These are phyloP conservation scores for Microctonus aethiopoides DNA, from an alignment of 2,888 invertebrate genomes.

Conservation along the genomic window DNA sequence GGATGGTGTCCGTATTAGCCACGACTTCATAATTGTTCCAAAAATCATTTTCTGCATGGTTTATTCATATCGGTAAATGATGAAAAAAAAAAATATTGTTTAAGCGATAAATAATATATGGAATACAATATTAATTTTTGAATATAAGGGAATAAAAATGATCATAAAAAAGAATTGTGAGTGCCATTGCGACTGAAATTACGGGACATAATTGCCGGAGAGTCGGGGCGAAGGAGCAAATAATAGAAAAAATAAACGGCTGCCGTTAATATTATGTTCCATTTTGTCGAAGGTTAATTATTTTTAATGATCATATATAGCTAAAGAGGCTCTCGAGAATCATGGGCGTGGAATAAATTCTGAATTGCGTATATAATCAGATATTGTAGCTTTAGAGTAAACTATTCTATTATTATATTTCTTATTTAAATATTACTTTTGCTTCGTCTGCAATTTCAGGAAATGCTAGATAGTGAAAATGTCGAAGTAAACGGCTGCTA, in stretches of 20 bases:
- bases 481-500: slow-evolving; percentile 78
- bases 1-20: slow-evolving; percentile 69
- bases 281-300: background rate
- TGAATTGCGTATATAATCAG: background rate
- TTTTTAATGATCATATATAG: background rate
- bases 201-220: slow-evolving; percentile 55
- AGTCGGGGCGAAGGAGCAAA: slow-evolving; percentile 42
- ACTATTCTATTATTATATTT: background rate
- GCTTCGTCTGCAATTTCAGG: slow-evolving; percentile 81
- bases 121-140: background rate
- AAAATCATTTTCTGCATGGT: slow-evolving; percentile 72
- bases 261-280: slow-evolving; percentile 14
- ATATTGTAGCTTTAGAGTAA: background rate
- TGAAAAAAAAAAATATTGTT: background rate
- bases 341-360: slow-evolving; percentile 49
- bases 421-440: slow-evolving; percentile 69
- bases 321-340: slow-evolving; percentile 40
- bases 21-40: slow-evolving; percentile 77
- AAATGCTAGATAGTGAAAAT: slow-evolving; percentile 83
- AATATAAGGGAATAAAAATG: background rate
- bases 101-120: background rate
- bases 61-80: background rate
- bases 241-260: slow-evolving; percentile 28
- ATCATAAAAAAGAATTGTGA: slow-evolving; percentile 50
- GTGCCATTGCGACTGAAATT: slow-evolving; percentile 46